Evolutionary conservation across 1,140 invertebrate species (phyloP).

Genomic region (Chironomus tepperi): DNA sequence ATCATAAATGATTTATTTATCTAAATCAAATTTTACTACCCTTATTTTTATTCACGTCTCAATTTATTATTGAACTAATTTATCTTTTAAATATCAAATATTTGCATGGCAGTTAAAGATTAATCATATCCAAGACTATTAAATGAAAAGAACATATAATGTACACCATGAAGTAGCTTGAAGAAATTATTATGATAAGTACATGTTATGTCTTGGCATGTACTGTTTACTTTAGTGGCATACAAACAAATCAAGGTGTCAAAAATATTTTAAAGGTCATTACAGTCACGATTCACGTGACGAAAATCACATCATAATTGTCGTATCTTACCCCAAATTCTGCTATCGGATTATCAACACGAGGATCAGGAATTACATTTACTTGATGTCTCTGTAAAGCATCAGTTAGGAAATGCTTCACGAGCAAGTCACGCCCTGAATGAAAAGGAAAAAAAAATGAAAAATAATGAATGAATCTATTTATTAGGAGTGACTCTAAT

Average conservation of each 20-base stretch:
- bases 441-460: neutral
- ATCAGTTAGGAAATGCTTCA: neutral
- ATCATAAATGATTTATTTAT: neutral
- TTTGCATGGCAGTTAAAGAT: no score
- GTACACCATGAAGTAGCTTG: no score
- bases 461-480: neutral
- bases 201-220: neutral
- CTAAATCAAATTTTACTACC: no score
- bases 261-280: neutral
- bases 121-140: no score
- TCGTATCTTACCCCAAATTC: neutral
- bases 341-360: neutral
- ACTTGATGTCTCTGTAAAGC: neutral
- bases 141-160: neutral
- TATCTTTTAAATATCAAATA: no score
- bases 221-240: neutral
- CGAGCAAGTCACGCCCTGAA: neutral
- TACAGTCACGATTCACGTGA: neutral
- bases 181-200: no score
- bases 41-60: no score
- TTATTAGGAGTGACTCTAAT: neutral
- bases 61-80: no score
- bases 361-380: neutral
- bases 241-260: neutral
- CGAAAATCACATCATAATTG: neutral